Percentiles rank a stretch among this genome's conserved stretches.
Conservation (phyloP, 2,113 vertebrate genomes). For the Sebastes schlegelii region DNA sequence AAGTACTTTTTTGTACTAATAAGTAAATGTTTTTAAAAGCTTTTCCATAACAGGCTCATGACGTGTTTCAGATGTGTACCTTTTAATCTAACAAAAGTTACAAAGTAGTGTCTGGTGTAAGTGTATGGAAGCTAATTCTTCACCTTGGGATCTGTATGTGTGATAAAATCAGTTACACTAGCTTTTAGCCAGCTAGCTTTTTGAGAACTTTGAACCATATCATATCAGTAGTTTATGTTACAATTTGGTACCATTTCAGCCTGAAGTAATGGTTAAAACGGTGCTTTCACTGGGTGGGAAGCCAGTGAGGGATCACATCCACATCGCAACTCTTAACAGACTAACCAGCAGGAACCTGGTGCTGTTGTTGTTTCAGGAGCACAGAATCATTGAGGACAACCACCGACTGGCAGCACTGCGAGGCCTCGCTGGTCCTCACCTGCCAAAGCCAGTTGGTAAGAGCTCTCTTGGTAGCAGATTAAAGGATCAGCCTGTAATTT, state of each 20-base stretch:
- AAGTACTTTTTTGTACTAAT: not conserved
- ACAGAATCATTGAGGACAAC: not conserved
- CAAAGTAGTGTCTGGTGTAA: not conserved
- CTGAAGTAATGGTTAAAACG: not conserved
- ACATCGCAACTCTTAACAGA: not conserved
- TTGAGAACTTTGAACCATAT: not conserved
- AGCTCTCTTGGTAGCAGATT: constrained; percentile 29
- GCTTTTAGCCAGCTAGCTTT: not conserved
- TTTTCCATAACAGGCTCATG: no score
- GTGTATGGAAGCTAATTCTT: not conserved
- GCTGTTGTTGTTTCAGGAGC: not conserved
- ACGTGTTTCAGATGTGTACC: not conserved
- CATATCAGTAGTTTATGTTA: not conserved
- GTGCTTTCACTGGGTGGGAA: not conserved
- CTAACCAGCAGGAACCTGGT: not conserved
- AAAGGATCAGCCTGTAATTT: constrained; percentile 49
- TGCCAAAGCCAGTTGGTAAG: constrained; percentile 23
- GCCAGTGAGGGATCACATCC: not conserved
- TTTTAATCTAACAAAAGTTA: constrained; percentile 1
- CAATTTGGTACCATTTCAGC: not conserved
- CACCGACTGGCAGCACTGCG: not conserved
- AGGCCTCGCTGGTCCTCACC: not conserved
- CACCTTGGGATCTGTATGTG: not conserved
- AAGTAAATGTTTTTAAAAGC: not conserved
- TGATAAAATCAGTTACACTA: not conserved